Evolutionary conservation across 2,888 invertebrate species (phyloP).

Genomic region (Torymus tubicola): DNA sequence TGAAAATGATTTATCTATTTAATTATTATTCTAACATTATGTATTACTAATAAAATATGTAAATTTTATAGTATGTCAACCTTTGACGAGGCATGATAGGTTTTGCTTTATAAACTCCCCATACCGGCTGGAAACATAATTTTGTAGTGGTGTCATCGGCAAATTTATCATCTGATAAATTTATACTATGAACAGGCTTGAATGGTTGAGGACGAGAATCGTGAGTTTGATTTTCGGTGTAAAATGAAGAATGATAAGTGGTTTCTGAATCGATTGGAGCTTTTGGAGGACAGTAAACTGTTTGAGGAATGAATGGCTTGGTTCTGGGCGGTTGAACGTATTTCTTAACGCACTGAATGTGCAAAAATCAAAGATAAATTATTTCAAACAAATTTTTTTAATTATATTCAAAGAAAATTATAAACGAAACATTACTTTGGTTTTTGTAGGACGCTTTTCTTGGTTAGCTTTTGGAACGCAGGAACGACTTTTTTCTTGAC

Average conservation of each 20-base stretch:
- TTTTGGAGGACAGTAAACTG: constrained; percentile 65
- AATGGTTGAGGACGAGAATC: constrained; percentile 62
- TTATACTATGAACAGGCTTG: constrained; percentile 64
- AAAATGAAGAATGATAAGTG: constrained; percentile 70
- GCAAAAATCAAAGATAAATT: neutral
- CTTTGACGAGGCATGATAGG: constrained; percentile 69
- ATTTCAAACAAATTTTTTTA: constrained; percentile 8
- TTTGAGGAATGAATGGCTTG: constrained; percentile 68
- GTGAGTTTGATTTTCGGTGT: constrained; percentile 58
- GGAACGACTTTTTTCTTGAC: constrained; percentile 17
- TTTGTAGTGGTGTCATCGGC: constrained; percentile 68
- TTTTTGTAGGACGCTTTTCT: constrained; percentile 1
- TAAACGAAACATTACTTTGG: constrained; percentile 31
- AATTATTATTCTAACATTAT: no score
- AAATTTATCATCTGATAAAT: constrained; percentile 65
- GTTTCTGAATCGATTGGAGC: constrained; percentile 67
- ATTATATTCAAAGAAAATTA: neutral
- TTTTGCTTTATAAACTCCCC: constrained; percentile 65
- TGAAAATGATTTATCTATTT: constrained; percentile 4
- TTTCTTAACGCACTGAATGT: constrained; percentile 63
- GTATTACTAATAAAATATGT: no score
- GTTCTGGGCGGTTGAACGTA: constrained; percentile 72
- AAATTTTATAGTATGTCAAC: constrained; percentile 55
- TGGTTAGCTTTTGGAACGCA: constrained; percentile 22
- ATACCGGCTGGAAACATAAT: constrained; percentile 68